Conservation (phyloP, 2,888 invertebrate genomes). For the Tetragnatha montana region DNA sequence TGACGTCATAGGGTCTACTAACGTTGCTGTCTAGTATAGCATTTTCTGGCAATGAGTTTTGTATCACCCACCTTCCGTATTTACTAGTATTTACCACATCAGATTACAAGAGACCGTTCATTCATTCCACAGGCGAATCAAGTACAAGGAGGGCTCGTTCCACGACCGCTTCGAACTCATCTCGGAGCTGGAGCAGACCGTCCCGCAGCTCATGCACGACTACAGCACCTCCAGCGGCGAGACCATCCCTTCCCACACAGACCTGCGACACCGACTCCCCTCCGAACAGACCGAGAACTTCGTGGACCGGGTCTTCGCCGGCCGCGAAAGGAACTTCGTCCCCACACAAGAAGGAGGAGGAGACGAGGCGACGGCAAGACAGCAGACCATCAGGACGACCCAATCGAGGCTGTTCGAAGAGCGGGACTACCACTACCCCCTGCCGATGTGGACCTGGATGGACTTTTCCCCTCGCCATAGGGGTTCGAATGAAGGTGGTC, state of each 20-base stretch:
- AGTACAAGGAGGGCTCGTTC: neutral
- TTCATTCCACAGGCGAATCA: neutral
- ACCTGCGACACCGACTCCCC: neutral
- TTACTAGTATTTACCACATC: neutral
- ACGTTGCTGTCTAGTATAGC: no score
- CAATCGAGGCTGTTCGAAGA: neutral
- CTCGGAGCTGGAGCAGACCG: neutral
- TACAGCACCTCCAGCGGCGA: neutral
- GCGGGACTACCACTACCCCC: neutral
- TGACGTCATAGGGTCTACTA: no score
- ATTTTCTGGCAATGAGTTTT: no score
- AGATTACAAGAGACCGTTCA: neutral
- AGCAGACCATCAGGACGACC: no score
- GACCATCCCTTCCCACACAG: neutral
- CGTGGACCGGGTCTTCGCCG: neutral
- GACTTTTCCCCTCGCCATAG: neutral
- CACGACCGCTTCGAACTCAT: neutral
- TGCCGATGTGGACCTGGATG: neutral
- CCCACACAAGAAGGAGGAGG: no score
- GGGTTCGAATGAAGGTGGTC: neutral
- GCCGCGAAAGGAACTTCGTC: neutral
- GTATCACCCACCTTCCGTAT: no score
- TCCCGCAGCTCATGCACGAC: neutral
- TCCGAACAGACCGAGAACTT: neutral
- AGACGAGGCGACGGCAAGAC: no score